A percentile compares a stretch with the other conserved stretches of the same genome.
Conservation (phyloP, 2,797 vertebrate genomes). For the Tiaroga cobitis region DNA sequence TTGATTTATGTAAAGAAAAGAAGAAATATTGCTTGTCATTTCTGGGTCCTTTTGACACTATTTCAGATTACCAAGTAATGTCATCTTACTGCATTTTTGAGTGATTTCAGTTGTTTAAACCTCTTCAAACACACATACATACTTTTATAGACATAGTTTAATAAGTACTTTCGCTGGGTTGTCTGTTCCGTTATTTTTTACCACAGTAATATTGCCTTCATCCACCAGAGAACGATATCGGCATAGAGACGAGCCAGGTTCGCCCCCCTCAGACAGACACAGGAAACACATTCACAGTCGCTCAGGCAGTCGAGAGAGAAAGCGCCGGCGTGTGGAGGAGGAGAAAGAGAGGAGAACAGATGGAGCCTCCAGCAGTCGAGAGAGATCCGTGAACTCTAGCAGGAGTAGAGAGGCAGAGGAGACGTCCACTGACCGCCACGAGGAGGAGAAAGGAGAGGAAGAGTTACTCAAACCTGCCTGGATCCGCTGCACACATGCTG, state of each 20-base stretch:
- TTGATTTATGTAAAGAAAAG: not conserved
- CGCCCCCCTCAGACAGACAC: slow-evolving; percentile 87
- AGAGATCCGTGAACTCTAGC: slow-evolving; percentile 78
- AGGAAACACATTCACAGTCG: slow-evolving; percentile 86
- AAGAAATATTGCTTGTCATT: not conserved
- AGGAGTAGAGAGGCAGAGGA: slow-evolving; percentile 87
- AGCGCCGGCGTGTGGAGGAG: slow-evolving; percentile 87
- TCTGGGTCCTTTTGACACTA: not conserved
- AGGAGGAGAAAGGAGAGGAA: slow-evolving; percentile 84
- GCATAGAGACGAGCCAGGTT: slow-evolving; percentile 87
- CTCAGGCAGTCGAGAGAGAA: slow-evolving; percentile 89
- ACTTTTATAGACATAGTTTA: not conserved
- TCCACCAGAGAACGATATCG: slow-evolving; percentile 84
- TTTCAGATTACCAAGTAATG: not conserved
- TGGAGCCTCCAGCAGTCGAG: slow-evolving; percentile 76
- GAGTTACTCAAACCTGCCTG: slow-evolving; percentile 92
- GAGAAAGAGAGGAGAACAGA: slow-evolving; percentile 79
- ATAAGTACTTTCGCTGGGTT: not conserved
- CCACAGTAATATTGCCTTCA: not conserved
- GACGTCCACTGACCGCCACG: slow-evolving; percentile 55
- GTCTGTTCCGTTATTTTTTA: not conserved
- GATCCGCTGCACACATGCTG: slow-evolving; percentile 96
- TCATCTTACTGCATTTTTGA: not conserved
- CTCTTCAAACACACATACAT: not conserved
- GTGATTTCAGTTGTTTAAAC: not conserved